Conservation (phyloP, 2,888 invertebrate genomes). For the Philereme vetulata region DNA sequence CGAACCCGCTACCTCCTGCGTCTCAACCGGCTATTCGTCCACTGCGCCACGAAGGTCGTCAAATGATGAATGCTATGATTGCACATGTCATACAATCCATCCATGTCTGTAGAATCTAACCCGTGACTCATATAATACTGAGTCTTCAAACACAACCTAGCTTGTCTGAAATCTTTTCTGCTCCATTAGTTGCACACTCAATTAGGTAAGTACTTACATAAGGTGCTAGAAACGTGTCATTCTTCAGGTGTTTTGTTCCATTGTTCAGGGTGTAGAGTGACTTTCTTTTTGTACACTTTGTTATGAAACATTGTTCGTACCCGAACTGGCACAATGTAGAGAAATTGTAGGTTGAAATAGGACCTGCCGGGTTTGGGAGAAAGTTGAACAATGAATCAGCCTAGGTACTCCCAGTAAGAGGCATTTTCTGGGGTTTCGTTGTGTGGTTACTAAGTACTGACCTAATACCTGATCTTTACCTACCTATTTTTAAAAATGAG, state of each 20-base stretch:
- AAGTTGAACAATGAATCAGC: conserved; percentile 14
- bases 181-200: conserved; percentile 8
- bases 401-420: background rate
- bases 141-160: no score
- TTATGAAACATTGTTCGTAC: conserved; percentile 33
- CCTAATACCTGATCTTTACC: no score
- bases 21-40: no score
- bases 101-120: no score
- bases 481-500: no score
- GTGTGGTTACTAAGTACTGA: background rate
- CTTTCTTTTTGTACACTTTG: conserved; percentile 32
- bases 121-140: no score
- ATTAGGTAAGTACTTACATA: conserved; percentile 9
- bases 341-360: conserved; percentile 20
- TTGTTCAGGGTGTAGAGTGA: conserved; percentile 27
- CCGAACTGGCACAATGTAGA: conserved; percentile 21
- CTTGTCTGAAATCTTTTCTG: background rate
- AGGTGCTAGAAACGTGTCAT: conserved; percentile 12
- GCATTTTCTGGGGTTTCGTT: background rate
- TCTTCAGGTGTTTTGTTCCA: conserved; percentile 29
- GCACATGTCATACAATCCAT: no score
- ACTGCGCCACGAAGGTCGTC: no score
- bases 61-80: no score
- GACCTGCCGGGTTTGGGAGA: conserved; percentile 15
- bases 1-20: no score